Conservation (phyloP, 2,888 invertebrate species). For the Drosophila prostipennis region DNA sequence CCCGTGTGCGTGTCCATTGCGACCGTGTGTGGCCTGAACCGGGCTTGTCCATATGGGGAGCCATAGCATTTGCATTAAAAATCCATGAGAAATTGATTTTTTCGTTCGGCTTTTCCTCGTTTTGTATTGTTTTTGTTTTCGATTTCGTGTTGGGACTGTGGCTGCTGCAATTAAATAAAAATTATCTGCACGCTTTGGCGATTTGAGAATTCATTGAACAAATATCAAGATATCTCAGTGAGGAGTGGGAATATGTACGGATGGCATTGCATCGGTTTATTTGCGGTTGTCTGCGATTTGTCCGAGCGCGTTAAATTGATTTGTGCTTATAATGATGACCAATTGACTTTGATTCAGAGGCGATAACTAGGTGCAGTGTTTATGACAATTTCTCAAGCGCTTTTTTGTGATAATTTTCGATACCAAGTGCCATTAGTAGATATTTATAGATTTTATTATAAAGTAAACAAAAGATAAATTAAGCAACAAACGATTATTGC, state of each 20-base stretch:
- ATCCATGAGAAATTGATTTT: slow-evolving; percentile 56
- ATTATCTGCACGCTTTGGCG: slow-evolving; percentile 75
- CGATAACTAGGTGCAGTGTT: slow-evolving; percentile 27
- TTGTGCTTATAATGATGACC: slow-evolving; percentile 33
- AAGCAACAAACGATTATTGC: background rate
- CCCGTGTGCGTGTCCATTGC: slow-evolving; percentile 3
- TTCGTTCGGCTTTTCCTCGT: slow-evolving; percentile 19
- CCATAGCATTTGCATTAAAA: slow-evolving; percentile 67
- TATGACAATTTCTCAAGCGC: slow-evolving; percentile 22
- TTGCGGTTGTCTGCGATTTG: slow-evolving; percentile 37
- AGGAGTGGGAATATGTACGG: slow-evolving; percentile 22
- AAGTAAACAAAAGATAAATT: slow-evolving; percentile 10
- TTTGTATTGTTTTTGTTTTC: slow-evolving; percentile 11
- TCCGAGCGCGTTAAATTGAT: slow-evolving; percentile 56
- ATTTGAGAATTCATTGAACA: slow-evolving; percentile 75
- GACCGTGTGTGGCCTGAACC: slow-evolving; percentile 33
- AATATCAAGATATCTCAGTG: slow-evolving; percentile 56
- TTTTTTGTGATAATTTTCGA: slow-evolving; percentile 12
- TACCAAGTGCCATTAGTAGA: background rate
- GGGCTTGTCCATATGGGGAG: slow-evolving; percentile 46
- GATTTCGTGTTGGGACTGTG: slow-evolving; percentile 14
- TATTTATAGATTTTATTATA: slow-evolving; percentile 17
- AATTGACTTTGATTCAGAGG: slow-evolving; percentile 19
- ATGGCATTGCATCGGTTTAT: slow-evolving; percentile 25
- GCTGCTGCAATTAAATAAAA: slow-evolving; percentile 69